These are phyloP conservation scores for Calcarius lapponicus DNA, from an alignment of 2,797 vertebrate genomes.

Conservation along the genomic window DNA sequence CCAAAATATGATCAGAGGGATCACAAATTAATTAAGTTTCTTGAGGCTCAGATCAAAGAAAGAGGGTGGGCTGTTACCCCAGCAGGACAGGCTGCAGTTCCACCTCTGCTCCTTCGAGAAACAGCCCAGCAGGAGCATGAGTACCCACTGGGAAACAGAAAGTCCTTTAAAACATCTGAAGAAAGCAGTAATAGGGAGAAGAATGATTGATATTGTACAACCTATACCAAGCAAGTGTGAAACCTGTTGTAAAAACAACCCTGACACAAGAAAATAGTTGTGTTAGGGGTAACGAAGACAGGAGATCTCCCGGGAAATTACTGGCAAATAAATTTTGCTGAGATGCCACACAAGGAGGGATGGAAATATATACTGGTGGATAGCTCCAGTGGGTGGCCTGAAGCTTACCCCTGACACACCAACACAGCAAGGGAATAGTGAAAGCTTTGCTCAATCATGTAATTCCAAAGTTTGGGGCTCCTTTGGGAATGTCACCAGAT, in stretches of 20 bases:
- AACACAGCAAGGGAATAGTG: no score
- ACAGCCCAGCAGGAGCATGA: not conserved
- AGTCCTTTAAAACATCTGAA: not conserved
- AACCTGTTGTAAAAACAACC: not conserved
- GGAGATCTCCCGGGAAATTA: not conserved
- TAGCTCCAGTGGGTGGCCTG: not conserved
- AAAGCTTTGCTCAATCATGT: not conserved
- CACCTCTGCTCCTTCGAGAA: not conserved
- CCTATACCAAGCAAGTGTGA: not conserved
- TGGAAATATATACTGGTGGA: not conserved
- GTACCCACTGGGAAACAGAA: not conserved
- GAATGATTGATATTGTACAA: not conserved
- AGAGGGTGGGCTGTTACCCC: not conserved
- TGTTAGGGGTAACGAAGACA: not conserved
- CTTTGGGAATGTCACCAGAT: not conserved
- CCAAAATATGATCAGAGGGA: fast-evolving
- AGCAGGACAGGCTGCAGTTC: not conserved
- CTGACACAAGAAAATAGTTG: not conserved
- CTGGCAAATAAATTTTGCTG: not conserved
- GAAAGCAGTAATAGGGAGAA: not conserved
- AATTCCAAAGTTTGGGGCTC: not conserved
- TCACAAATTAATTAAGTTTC: not conserved
- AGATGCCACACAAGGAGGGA: not conserved
- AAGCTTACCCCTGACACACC: not conserved
- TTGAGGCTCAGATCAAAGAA: not conserved